A percentile compares a stretch with the other conserved stretches of the same genome.
These are phyloP conservation scores for Nemotelus pantherinus DNA, from an alignment of 2,888 invertebrate species.

Conservation along the genomic window DNA sequence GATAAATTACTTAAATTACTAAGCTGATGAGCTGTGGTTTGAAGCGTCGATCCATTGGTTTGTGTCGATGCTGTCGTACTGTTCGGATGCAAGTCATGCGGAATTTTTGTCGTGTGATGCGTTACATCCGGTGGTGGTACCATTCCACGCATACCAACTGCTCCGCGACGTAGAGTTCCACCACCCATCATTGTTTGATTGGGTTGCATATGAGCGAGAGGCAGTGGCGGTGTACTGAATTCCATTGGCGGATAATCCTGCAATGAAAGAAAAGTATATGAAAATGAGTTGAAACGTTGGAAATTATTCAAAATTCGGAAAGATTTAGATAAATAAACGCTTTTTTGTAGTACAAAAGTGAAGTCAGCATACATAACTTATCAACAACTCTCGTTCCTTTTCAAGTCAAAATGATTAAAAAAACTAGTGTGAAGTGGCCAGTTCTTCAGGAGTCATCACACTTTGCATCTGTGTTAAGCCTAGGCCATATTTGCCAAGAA, in stretches of 20 bases:
- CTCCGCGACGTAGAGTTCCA: constrained; percentile 53
- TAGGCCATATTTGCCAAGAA: too few relatives aligned
- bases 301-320: too few relatives aligned
- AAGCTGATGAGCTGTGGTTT: constrained; percentile 50
- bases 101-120: constrained; percentile 61
- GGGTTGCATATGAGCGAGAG: constrained; percentile 61
- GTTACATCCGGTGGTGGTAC: constrained; percentile 65
- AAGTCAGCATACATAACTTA: too few relatives aligned
- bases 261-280: constrained; percentile 46
- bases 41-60: constrained; percentile 59
- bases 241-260: constrained; percentile 65
- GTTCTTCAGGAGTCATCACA: too few relatives aligned
- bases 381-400: too few relatives aligned
- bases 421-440: too few relatives aligned
- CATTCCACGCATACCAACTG: constrained; percentile 57
- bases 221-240: constrained; percentile 60
- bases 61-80: constrained; percentile 61
- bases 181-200: constrained; percentile 57
- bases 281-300: background rate
- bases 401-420: too few relatives aligned
- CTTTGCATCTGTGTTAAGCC: too few relatives aligned
- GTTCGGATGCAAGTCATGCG: constrained; percentile 61
- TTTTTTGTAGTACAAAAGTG: too few relatives aligned
- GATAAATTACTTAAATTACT: constrained; percentile 54
- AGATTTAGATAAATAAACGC: too few relatives aligned